Evolutionary conservation across 2,888 invertebrate species (phyloP).

Genomic region (Mycalesis mineus): DNA sequence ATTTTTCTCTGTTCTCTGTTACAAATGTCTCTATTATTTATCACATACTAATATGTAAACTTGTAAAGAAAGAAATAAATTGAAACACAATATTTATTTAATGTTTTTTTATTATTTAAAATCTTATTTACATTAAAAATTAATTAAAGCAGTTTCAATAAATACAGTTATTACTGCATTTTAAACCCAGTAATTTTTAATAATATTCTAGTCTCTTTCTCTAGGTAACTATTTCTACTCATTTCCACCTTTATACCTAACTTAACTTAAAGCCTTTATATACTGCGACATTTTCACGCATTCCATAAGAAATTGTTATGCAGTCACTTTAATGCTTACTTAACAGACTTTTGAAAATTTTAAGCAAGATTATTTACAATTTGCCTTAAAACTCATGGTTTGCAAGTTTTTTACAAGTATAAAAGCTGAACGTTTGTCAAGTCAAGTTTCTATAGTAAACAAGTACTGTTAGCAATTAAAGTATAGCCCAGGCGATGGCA

Average conservation of each 20-base stretch:
- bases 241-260: conserved; percentile 13
- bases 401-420: too few relatives aligned
- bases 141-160: conserved; percentile 66
- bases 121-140: conserved; percentile 23
- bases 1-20: too few relatives aligned
- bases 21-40: too few relatives aligned
- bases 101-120: conserved; percentile 32
- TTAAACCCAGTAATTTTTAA: conserved; percentile 16
- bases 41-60: background rate
- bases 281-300: background rate
- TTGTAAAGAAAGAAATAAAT: background rate
- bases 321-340: too few relatives aligned
- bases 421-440: too few relatives aligned
- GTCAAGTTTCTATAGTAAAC: too few relatives aligned
- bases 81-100: conserved; percentile 4
- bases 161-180: conserved; percentile 43
- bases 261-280: background rate
- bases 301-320: too few relatives aligned
- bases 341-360: too few relatives aligned
- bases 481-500: too few relatives aligned
- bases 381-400: too few relatives aligned
- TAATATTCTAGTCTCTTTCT: conserved; percentile 7
- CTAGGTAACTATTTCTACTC: conserved; percentile 1
- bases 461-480: too few relatives aligned
- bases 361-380: too few relatives aligned